Evolutionary conservation across 35 echinoderm and acorn worm genomes (phyloP).

Genomic region (Apostichopus japonicus): DNA sequence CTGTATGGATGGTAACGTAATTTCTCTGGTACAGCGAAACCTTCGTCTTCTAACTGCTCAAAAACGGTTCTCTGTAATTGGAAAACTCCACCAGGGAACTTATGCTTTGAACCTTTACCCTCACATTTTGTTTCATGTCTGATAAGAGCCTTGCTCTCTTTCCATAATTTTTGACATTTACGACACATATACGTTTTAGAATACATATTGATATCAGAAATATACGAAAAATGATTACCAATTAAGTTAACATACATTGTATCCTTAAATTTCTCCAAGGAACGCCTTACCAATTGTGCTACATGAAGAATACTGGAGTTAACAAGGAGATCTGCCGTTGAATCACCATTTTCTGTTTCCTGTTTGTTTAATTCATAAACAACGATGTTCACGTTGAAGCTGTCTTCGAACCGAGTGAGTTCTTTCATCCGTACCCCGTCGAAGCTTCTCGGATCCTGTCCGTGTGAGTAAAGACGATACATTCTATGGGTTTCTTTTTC

Average conservation of each 20-base stretch:
- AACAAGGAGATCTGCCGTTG: neutral
- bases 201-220: slow-evolving; percentile 11
- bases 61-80: neutral
- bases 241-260: slow-evolving; percentile 64
- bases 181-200: neutral
- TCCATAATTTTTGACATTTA: slow-evolving; percentile 32
- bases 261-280: slow-evolving; percentile 51
- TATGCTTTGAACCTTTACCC: neutral
- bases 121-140: slow-evolving; percentile 18
- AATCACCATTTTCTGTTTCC: neutral
- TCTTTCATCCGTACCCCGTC: neutral
- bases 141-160: neutral
- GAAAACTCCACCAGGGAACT: neutral
- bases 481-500: slow-evolving; percentile 29
- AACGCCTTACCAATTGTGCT: slow-evolving; percentile 49
- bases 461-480: neutral
- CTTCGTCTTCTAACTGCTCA: slow-evolving; percentile 9
- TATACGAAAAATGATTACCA: slow-evolving; percentile 2
- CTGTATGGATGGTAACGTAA: too few relatives aligned
- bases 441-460: slow-evolving; percentile 1
- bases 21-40: too few relatives aligned
- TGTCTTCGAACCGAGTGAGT: neutral
- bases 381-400: slow-evolving; percentile 35
- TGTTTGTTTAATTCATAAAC: slow-evolving; percentile 35
- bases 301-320: too few relatives aligned